Evolutionary conservation across 2,113 vertebrate species (phyloP).

Genomic region (Eonycteris spelaea): DNA sequence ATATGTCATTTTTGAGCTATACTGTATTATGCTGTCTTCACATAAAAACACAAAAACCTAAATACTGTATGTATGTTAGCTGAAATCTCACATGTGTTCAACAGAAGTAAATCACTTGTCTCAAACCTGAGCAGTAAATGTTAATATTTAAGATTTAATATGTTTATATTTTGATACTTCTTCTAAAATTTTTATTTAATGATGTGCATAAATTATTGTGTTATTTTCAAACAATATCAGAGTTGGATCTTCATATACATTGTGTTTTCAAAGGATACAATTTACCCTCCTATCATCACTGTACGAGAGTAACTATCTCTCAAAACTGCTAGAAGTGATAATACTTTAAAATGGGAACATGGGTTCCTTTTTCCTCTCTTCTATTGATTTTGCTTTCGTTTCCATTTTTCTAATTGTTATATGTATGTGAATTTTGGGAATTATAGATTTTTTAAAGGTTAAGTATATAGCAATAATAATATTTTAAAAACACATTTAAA

Average conservation of each 20-base stretch:
- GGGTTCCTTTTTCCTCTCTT: background rate
- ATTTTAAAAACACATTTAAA: too few species aligned
- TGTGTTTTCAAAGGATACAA: background rate
- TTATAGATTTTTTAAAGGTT: background rate
- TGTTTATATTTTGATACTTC: background rate
- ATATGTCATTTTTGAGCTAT: background rate
- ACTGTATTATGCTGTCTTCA: background rate
- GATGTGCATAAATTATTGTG: background rate
- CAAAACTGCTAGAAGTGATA: background rate
- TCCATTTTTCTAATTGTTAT: background rate
- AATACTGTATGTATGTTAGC: background rate
- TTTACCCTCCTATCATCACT: background rate
- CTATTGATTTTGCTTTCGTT: background rate
- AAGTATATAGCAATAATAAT: background rate
- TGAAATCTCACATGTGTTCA: background rate
- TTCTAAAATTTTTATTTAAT: background rate
- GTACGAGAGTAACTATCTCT: background rate
- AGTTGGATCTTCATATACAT: background rate
- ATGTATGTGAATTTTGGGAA: background rate
- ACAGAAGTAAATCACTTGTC: background rate
- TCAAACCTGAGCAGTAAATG: background rate
- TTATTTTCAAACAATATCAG: background rate
- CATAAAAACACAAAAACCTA: background rate
- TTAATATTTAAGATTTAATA: background rate
- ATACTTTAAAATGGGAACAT: background rate